Evolutionary conservation across 2,888 invertebrate species (phyloP).

Genomic region (Thelaira solivaga): DNA sequence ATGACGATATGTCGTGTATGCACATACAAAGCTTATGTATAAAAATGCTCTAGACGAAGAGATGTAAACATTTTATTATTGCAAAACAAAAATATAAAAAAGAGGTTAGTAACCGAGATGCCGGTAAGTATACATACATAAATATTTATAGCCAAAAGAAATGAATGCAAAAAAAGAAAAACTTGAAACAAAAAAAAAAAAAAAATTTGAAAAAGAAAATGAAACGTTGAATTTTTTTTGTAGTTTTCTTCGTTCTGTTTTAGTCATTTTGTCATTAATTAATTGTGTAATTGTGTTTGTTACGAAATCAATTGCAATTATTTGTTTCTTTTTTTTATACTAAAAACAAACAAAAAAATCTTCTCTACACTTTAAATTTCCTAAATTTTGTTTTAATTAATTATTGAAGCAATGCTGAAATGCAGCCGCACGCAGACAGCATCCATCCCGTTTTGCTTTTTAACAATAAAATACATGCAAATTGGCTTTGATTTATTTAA

Average conservation of each 20-base stretch:
- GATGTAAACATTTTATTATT: constrained; percentile 48
- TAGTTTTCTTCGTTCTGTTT: constrained; percentile 2
- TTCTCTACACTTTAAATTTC: constrained; percentile 10
- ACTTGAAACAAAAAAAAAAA: neutral
- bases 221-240: constrained; percentile 18
- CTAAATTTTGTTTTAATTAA: neutral
- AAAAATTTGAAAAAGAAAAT: constrained; percentile 7
- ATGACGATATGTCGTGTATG: neutral
- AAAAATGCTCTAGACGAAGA: constrained; percentile 8
- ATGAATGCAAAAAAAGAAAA: neutral
- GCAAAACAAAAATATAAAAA: constrained; percentile 33
- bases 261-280: constrained; percentile 25
- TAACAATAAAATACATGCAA: neutral
- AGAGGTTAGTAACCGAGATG: constrained; percentile 60
- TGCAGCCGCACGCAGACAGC: constrained; percentile 6
- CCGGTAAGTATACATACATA: constrained; percentile 57
- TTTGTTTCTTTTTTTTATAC: too few relatives aligned
- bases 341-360: too few relatives aligned
- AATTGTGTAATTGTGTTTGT: constrained; percentile 15
- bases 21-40: too few relatives aligned
- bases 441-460: constrained; percentile 24
- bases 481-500: neutral
- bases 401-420: neutral
- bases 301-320: constrained; percentile 39
- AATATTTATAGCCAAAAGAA: constrained; percentile 8